Base-by-base conservation (phyloP, 2,113 vertebrate genomes). In the Forbesichthys papilliferus region DNA sequence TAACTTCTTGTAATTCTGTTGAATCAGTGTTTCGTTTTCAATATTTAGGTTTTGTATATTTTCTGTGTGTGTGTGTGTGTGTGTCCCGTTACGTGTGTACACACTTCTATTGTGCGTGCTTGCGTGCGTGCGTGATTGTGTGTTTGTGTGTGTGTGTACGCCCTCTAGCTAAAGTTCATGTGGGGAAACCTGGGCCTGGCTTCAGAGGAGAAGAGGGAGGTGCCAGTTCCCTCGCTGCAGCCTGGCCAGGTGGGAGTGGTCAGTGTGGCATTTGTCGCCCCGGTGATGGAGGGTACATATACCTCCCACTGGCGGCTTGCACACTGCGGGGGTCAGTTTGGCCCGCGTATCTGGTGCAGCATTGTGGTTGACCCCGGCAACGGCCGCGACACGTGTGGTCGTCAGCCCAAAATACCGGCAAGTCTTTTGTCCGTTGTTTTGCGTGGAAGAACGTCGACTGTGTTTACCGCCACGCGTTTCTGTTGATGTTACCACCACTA, bases 251-350 rank as follows among this genome's bases (percentile, higher is more conserved):
- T 97, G 65, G 97, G 97, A 16, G 91, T 96, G 71, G 94, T 99
- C 77, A 98, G 95, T 60, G 97, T 99, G 77, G 93, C 95, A 71
- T 99, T 99, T 62, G 87, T 96, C 3, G 95, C 98, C 7, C 96
- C 98, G 3, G 81, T 93, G 51, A 88, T 93, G 81, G 97, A 98
- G 89, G 98, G 98, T 86, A 98, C 94, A 3, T 99, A 99, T 65
- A 98, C 97, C 56, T 99, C 98, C 67, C 96, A 99, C 79, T 99
- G 98, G 98, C 95, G 96, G 11, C 92, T 99, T 79, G 95, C 96
- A 42, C 97, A 99, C 90, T 94, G 90, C 80, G 96, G 97, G 49
- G 95, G 95, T 9, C 97, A 98, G 87, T 99, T 99, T 79, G 98
- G 98, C 60, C 98, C 98, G 1, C 93, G 98, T 20, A 93, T 99